Evolutionary conservation across 2,797 vertebrate genomes (phyloP).

Genomic region (Telmatherina bonti): DNA sequence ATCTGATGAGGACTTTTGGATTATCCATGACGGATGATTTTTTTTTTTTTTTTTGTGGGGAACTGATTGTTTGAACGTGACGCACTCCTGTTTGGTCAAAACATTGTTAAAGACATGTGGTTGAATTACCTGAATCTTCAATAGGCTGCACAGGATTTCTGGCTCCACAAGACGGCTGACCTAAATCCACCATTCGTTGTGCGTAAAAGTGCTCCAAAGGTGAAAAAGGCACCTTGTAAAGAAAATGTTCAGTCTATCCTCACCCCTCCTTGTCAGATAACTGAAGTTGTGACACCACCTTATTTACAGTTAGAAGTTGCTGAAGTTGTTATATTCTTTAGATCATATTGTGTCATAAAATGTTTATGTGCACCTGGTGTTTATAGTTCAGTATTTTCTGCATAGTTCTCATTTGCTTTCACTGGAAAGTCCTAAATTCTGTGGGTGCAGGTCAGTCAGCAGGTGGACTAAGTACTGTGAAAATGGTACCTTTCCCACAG

Average conservation of each 20-base stretch:
- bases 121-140: conserved; percentile 29
- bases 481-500: conserved; percentile 52
- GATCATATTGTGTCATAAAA: not conserved
- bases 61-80: conserved; percentile 15
- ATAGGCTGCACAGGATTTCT: conserved; percentile 31
- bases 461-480: conserved; percentile 36
- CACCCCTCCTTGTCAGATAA: not conserved
- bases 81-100: conserved; percentile 14
- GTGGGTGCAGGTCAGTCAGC: not conserved
- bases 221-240: conserved; percentile 44
- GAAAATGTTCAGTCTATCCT: conserved; percentile 1
- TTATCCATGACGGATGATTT: conserved; percentile 1
- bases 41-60: conserved; percentile 7
- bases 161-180: conserved; percentile 62
- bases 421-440: conserved; percentile 26
- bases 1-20: conserved; percentile 38
- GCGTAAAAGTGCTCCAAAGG: conserved; percentile 64
- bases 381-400: not conserved
- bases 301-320: conserved; percentile 18
- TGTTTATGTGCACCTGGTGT: not conserved
- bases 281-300: not conserved
- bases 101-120: conserved; percentile 19
- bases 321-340: conserved; percentile 2
- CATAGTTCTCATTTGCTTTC: not conserved
- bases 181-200: conserved; percentile 52